Evolutionary conservation across 2,888 invertebrate genomes (phyloP), one percentile per base, ranked within the genome.

Genomic region (Lepas anatifera): DNA sequence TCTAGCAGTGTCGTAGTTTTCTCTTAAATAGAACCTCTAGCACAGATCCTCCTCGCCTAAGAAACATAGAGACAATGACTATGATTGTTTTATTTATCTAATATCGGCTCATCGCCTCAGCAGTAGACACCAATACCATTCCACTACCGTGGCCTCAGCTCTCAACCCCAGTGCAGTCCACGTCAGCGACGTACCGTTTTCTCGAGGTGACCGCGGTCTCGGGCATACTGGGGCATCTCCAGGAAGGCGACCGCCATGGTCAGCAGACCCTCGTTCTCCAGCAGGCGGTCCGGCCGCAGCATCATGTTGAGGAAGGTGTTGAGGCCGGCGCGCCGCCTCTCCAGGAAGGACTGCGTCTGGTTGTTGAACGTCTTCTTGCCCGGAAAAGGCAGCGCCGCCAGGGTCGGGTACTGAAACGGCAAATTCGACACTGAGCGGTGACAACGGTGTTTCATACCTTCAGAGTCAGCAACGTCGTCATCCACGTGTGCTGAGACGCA

Each of bases 361-460:
- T 95, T 96, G 77, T 95, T 93, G 79, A 96, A 92, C 67, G 95
- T 89, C 78, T 94, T 94, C 81, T 96, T 97, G 0, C 89, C 92
- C 0, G 96, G 96, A 77, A 95, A 92, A 35, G 87, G 85, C 43
- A 95, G 81, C 76, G 87, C 87, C 0, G 86, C 84, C 32, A 95
- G 80, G 77, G 89, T 88, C 41, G 89, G 87, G 84, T 87, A 94
- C 88, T 92, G 80, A 48, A 50, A 16, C 2, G 46, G 13, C 18
- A 22, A 46, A 46, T 13, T 13, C 46, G 13, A n/a, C n/a, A n/a
- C n/a, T n/a, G n/a, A n/a, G n/a, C n/a, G n/a, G n/a, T n/a, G n/a
- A n/a, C n/a, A n/a, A n/a, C n/a, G n/a, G n/a, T n/a, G n/a, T n/a
- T n/a, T n/a, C n/a, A n/a, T n/a, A n/a, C n/a, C n/a, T n/a, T n/a